A percentile compares a stretch with the other conserved stretches of the same genome.
Evolutionary conservation across 2,113 vertebrate species (phyloP).

Genomic region (Aix galericulata): DNA sequence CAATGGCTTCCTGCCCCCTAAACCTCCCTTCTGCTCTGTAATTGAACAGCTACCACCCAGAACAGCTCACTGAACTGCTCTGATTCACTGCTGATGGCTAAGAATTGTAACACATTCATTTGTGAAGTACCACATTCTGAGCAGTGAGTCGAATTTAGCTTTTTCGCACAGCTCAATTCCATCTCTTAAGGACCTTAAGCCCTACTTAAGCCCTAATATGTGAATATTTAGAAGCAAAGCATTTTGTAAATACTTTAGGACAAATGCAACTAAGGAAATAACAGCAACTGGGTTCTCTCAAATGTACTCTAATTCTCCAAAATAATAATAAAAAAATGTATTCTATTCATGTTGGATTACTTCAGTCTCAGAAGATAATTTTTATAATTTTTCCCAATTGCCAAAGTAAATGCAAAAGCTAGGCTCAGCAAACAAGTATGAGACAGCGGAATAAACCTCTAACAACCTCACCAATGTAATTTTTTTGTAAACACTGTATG

Average conservation of each 20-base stretch:
- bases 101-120: background rate
- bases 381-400: background rate
- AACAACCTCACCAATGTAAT: background rate
- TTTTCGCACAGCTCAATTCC: background rate
- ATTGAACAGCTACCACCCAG: background rate
- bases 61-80: background rate
- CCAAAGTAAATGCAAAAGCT: background rate
- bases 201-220: background rate
- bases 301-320: background rate
- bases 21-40: background rate
- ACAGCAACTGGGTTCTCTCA: background rate
- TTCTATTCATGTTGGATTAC: background rate
- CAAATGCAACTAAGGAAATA: background rate
- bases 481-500: background rate
- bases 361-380: background rate
- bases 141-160: background rate
- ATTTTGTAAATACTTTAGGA: background rate
- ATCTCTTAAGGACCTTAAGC: background rate
- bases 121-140: background rate
- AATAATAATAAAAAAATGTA: background rate
- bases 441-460: background rate
- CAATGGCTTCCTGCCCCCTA: background rate
- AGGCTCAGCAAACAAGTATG: background rate
- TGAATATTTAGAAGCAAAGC: background rate
- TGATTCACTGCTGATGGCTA: background rate